Evolutionary conservation across 2,113 vertebrate genomes (phyloP), one percentile per base, ranked within the genome.

Genomic region (Sylvia atricapilla): DNA sequence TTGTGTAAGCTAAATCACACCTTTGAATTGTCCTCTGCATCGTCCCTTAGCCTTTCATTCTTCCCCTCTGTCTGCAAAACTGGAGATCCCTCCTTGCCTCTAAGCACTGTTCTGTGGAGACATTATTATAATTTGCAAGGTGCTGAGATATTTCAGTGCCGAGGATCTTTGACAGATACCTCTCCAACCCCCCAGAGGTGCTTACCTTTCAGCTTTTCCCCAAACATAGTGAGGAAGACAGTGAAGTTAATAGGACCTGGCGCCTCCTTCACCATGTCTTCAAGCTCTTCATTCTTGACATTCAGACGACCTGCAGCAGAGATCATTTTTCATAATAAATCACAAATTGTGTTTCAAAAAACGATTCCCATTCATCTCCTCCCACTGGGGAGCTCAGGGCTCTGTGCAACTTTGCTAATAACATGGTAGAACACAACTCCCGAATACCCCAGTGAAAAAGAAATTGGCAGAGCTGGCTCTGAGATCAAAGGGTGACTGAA

Each of bases 181-280:
- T 96, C 90, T 96, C 95, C 93, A 96, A 96, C 18, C 14, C 94
- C 90, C 93, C 91, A 94, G 67, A 94, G 94, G 86, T 82, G n/a
- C 97, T 96, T 75, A 99, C 99, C 99, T 98, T 99, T 99, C 78
- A 99, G 98, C 93, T 99, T 99, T 97, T 99, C 99, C 70, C 99
- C 99, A 87, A 99, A 99, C 99, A 99, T 99, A 18, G 98, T 98
- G 31, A 98, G 97, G 96, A 99, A 99, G 96, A 99, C 97, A 9
- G 99, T 99, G 95, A 99, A 99, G 97, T 99, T 99, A 95, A 99
- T 98, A 69, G 99, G 97, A 41, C 98, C 99, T 0, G 99, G 97
- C 21, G 98, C 98, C 94, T 99, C 98, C 91, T 98, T 98, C 94
- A 99, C 97, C 99, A 99, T 99, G 64, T 97, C 98, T 83, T 99